phyloP scores from a whole-genome alignment of 1,140 invertebrate species.

The Drosophila micromelanica region DNA sequence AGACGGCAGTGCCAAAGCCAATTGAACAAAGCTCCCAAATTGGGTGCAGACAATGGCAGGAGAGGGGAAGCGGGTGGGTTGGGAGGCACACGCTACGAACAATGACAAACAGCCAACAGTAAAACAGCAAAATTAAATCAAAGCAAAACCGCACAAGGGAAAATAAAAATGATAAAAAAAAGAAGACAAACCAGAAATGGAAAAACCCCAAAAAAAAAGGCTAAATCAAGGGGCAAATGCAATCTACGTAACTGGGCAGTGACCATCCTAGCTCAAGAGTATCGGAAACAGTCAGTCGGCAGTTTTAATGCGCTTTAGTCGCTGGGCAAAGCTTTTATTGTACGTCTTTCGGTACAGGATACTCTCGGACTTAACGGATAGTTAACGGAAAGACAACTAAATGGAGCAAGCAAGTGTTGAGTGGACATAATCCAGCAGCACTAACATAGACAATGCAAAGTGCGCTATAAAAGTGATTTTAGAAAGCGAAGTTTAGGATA shows the following conservation, averaged over 20 bases:
- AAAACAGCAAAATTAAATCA: constrained; percentile 73
- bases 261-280: constrained; percentile 8
- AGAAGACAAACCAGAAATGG: constrained; percentile 7
- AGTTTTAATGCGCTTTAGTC: constrained; percentile 58
- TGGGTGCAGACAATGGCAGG: constrained; percentile 42
- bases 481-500: not conserved
- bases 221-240: constrained; percentile 56
- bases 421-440: constrained; percentile 17
- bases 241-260: constrained; percentile 57
- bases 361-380: constrained; percentile 55
- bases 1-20: constrained; percentile 54
- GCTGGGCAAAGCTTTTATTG: constrained; percentile 50
- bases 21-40: constrained; percentile 79
- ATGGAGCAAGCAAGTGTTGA: constrained; percentile 12
- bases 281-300: not conserved
- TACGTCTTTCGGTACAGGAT: constrained; percentile 24
- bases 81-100: constrained; percentile 10
- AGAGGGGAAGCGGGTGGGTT: too few species aligned
- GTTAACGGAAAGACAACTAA: constrained; percentile 41
- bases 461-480: constrained; percentile 14
- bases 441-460: constrained; percentile 22
- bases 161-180: not conserved
- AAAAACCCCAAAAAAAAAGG: constrained; percentile 22
- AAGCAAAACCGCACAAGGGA: constrained; percentile 68
- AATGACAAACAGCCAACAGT: constrained; percentile 39